phyloP scores from a whole-genome alignment of 1,140 invertebrate species.

The Aphaenogaster ashmeadi region DNA sequence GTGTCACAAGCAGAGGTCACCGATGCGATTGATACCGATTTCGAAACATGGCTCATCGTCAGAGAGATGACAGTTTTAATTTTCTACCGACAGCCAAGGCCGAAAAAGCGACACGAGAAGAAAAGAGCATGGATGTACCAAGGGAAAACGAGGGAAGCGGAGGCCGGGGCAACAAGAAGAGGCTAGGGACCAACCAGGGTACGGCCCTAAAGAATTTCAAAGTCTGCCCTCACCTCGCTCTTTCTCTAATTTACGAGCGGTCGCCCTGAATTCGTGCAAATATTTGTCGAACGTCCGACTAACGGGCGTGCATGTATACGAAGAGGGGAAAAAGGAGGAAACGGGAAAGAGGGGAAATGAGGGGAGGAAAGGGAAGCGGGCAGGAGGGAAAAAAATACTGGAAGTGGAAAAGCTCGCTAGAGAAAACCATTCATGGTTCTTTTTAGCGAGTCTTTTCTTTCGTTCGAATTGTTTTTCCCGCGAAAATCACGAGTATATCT shows the following conservation, averaged over 20 bases:
- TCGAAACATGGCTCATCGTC: neutral
- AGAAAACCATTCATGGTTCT: neutral
- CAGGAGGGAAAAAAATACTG: neutral
- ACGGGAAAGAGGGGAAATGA: neutral
- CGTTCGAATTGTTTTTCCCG: conserved; percentile 36
- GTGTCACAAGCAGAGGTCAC: neutral
- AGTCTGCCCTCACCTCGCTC: conserved; percentile 45
- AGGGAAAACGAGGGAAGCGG: neutral
- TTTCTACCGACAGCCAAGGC: conserved; percentile 37
- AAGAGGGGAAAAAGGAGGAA: conserved; percentile 13
- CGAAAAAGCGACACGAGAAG: neutral
- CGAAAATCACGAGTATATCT: conserved; percentile 33
- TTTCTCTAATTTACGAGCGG: conserved; percentile 75
- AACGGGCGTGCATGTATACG: conserved; percentile 64
- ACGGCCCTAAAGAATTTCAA: conserved; percentile 66
- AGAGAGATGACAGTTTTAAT: conserved; percentile 58
- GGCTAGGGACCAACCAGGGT: neutral
- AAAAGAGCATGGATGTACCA: neutral
- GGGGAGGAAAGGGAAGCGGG: neutral
- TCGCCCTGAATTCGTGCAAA: conserved; percentile 76
- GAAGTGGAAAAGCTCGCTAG: neutral
- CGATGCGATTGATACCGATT: neutral
- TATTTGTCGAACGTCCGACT: conserved; percentile 78
- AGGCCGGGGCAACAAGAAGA: neutral
- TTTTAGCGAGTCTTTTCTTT: neutral